A percentile compares a stretch with the other conserved stretches of the same genome.
Conservation (phyloP, 2,797 vertebrate genomes). For the Tinamus major region DNA sequence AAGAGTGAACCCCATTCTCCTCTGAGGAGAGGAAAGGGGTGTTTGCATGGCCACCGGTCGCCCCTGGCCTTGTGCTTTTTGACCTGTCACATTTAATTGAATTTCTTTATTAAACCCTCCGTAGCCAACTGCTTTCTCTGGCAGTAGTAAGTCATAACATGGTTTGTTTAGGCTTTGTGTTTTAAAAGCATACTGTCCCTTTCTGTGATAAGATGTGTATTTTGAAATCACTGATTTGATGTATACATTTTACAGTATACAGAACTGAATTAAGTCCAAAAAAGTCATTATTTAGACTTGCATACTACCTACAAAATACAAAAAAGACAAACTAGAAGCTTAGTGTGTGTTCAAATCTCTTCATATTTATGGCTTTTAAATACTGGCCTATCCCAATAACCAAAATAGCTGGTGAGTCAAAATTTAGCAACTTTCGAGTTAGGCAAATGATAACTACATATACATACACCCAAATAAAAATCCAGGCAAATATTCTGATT, state of each 20-base stretch:
- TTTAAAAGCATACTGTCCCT: neutral
- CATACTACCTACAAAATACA: neutral
- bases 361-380: neutral
- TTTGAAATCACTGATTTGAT: neutral
- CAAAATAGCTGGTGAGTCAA: neutral
- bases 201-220: neutral
- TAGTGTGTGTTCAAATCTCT: neutral
- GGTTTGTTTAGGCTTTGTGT: neutral
- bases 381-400: neutral
- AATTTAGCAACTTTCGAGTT: neutral
- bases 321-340: neutral
- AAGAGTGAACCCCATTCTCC: neutral
- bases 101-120: neutral
- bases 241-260: neutral
- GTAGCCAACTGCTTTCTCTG: neutral
- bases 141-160: neutral
- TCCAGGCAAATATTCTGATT: neutral
- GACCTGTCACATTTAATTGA: neutral
- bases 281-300: neutral
- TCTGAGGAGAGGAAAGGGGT: neutral
- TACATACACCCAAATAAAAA: neutral
- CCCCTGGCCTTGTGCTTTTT: neutral
- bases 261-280: neutral
- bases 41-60: neutral
- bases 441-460: neutral